phyloP scores from a whole-genome alignment of 2,797 vertebrate species.

The Gephyroberyx darwinii region DNA sequence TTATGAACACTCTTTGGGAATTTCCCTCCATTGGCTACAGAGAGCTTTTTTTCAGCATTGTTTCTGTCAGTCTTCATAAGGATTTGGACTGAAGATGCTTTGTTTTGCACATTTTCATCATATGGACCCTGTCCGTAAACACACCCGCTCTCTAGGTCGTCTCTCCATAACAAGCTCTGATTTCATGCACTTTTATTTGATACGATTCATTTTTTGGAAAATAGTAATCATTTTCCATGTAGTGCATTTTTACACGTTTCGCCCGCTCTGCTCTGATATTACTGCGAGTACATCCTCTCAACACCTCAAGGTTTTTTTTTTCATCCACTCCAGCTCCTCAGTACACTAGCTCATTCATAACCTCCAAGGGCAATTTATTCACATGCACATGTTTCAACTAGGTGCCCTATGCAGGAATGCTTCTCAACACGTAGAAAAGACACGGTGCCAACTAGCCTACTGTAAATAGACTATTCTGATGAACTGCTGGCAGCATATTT shows the following conservation, averaged over 20 bases:
- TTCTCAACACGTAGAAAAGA: slow-evolving; percentile 64
- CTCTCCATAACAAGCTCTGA: slow-evolving; percentile 25
- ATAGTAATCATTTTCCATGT: slow-evolving; percentile 53
- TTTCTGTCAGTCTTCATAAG: slow-evolving; percentile 15
- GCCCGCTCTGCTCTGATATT: slow-evolving; percentile 51
- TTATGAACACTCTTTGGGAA: slow-evolving; percentile 36
- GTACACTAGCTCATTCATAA: slow-evolving; percentile 80
- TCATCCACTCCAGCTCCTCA: slow-evolving; percentile 7
- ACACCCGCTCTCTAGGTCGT: slow-evolving; percentile 7
- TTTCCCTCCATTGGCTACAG: slow-evolving; percentile 24
- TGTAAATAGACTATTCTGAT: slow-evolving; percentile 74
- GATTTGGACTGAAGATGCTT: not conserved
- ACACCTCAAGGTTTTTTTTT: slow-evolving; percentile 59
- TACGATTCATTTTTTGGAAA: slow-evolving; percentile 41
- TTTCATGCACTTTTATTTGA: slow-evolving; percentile 22
- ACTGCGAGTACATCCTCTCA: slow-evolving; percentile 64
- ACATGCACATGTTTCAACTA: slow-evolving; percentile 72
- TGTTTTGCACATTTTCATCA: slow-evolving; percentile 41
- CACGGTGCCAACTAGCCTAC: slow-evolving; percentile 55
- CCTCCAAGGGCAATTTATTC: slow-evolving; percentile 70
- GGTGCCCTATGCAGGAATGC: slow-evolving; percentile 70
- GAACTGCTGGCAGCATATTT: slow-evolving; percentile 63
- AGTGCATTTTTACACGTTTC: slow-evolving; percentile 32
- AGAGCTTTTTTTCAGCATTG: not conserved
- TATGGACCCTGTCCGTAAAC: slow-evolving; percentile 29